Percentiles rank a stretch among this genome's conserved stretches.
phyloP scores from a whole-genome alignment of 2,113 vertebrate species.

The Pteropus alecto region DNA sequence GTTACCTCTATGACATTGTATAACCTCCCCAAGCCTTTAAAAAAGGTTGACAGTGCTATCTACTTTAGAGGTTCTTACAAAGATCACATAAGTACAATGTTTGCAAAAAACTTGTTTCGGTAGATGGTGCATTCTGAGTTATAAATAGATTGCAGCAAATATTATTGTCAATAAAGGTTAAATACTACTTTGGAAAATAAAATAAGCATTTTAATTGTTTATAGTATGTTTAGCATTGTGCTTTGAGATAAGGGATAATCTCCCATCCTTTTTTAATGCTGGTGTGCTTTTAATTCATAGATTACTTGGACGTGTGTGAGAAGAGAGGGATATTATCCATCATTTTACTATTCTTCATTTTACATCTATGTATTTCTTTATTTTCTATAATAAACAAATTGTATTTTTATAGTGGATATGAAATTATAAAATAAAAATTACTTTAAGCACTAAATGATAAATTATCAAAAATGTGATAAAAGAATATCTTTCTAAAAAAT shows the following conservation, averaged over 20 bases:
- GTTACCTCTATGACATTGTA: neutral
- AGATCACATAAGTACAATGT: neutral
- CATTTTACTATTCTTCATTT: neutral
- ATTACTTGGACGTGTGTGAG: neutral
- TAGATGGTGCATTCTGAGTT: neutral
- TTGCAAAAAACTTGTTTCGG: neutral
- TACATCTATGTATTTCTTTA: neutral
- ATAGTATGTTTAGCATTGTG: neutral
- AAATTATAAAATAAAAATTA: slow-evolving; percentile 18
- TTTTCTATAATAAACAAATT: neutral
- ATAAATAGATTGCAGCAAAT: neutral
- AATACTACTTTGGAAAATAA: neutral
- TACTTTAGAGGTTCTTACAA: neutral
- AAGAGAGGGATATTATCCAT: neutral
- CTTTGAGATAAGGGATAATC: slow-evolving; percentile 10
- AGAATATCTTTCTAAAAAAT: neutral
- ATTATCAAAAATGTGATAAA: neutral
- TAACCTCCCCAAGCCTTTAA: neutral
- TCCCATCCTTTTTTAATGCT: neutral
- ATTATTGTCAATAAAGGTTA: neutral
- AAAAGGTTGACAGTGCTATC: neutral
- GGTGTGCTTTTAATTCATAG: neutral
- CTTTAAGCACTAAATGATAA: neutral
- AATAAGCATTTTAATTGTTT: neutral
- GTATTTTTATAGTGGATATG: neutral